Conservation (phyloP, 2,797 vertebrate species). For the Todus mexicanus region DNA sequence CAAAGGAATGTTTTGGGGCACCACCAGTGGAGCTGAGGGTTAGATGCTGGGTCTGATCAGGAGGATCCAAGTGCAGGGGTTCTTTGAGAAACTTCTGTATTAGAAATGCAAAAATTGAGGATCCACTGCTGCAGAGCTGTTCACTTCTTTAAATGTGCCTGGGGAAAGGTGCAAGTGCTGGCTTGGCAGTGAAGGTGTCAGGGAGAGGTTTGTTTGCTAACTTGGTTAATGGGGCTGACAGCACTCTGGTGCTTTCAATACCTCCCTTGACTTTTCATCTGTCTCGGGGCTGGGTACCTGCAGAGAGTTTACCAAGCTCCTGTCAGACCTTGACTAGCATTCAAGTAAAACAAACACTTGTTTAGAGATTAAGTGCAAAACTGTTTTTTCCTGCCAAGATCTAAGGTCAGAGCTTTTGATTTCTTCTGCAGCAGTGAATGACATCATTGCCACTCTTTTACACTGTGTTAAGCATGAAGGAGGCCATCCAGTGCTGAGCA, state of each 20-base stretch:
- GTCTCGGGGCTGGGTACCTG: not conserved
- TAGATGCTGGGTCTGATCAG: not conserved
- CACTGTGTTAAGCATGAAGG: not conserved
- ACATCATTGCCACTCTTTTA: conserved; percentile 22
- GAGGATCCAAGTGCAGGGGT: not conserved
- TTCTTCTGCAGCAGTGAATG: conserved; percentile 27
- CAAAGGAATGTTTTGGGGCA: not conserved
- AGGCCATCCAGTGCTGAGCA: not conserved
- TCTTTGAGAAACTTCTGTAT: too few species aligned
- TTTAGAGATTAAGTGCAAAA: conserved; percentile 54
- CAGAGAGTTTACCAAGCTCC: not conserved
- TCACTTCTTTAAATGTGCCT: not conserved
- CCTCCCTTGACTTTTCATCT: not conserved
- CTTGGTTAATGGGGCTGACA: not conserved
- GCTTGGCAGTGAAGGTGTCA: not conserved
- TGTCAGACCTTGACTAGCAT: not conserved
- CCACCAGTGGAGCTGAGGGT: not conserved
- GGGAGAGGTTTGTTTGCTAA: not conserved
- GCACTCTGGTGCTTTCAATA: not conserved
- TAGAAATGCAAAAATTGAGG: not conserved
- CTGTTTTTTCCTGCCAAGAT: conserved; percentile 34
- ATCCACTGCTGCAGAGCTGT: not conserved
- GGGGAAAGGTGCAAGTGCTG: not conserved
- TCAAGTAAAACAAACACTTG: conserved; percentile 41
- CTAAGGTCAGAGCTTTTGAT: conserved; percentile 9